phyloP scores from a whole-genome alignment of 1,140 invertebrate species.

The Megalopta genalis region DNA sequence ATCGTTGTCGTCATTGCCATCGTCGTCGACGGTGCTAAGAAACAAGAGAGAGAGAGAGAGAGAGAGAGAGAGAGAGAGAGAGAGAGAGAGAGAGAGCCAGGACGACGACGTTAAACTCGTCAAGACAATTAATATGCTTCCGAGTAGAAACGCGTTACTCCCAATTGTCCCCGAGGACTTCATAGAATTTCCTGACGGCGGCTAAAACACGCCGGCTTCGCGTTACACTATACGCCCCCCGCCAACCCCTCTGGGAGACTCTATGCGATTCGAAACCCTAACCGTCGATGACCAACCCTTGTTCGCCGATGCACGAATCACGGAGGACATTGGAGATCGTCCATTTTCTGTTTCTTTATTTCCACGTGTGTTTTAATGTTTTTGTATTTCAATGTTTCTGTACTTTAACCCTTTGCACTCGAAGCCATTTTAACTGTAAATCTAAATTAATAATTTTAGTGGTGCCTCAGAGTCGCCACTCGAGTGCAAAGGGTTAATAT shows the following conservation, averaged over 20 bases:
- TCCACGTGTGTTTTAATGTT: no score
- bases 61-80: no score
- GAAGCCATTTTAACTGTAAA: no score
- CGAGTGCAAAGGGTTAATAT: no score
- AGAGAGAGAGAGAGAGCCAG: no score
- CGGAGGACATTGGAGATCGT: no score
- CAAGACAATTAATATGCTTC: slow-evolving; percentile 24
- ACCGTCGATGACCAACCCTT: not conserved
- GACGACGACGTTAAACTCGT: not conserved
- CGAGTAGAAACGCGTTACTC: slow-evolving; percentile 23
- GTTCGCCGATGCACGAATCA: not conserved
- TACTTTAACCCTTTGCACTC: not conserved
- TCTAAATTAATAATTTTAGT: no score
- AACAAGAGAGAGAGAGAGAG: no score
- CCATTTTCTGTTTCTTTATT: no score
- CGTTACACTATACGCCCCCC: not conserved
- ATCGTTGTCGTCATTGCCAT: not conserved
- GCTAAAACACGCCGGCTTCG: not conserved
- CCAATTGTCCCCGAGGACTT: slow-evolving; percentile 23
- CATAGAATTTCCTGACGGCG: slow-evolving; percentile 8
- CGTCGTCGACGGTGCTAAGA: not conserved
- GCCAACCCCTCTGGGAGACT: not conserved
- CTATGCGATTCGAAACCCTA: not conserved
- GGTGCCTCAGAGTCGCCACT: no score
- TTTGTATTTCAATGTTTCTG: not conserved